Percentiles rank a stretch among this genome's conserved stretches.
phyloP scores from a whole-genome alignment of 2,113 vertebrate species.

The Tetrax tetrax region DNA sequence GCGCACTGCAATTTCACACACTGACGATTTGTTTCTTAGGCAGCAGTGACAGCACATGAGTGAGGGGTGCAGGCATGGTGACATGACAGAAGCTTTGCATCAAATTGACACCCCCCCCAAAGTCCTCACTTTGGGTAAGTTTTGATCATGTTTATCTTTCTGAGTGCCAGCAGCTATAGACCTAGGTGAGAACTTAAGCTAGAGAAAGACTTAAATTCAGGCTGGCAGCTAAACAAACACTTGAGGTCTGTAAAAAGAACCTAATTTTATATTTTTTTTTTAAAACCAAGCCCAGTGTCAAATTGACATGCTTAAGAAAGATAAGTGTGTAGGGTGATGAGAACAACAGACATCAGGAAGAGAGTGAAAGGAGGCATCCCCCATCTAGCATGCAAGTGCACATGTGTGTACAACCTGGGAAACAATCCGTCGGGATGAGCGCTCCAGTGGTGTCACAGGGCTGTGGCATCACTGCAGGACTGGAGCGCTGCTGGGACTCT shows the following conservation, averaged over 20 bases:
- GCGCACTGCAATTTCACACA: background rate
- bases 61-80: background rate
- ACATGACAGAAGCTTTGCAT: background rate
- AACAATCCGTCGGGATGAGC: accelerated
- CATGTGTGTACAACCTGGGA: background rate
- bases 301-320: background rate
- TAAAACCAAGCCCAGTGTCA: background rate
- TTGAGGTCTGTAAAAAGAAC: background rate
- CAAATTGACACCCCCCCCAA: background rate
- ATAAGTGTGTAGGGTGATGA: background rate
- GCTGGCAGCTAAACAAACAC: background rate
- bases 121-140: background rate
- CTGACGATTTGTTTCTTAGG: background rate
- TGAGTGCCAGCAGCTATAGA: background rate
- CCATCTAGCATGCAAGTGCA: background rate
- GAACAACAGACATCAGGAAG: background rate
- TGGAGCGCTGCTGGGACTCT: background rate
- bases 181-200: background rate
- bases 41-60: background rate
- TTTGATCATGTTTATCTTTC: background rate
- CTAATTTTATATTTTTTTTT: background rate
- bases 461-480: background rate
- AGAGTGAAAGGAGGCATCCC: background rate
- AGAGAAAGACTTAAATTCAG: background rate
- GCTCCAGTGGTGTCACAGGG: background rate